Evolutionary conservation across 2,113 vertebrate genomes (phyloP).

Genomic region (Rostratula benghalensis): DNA sequence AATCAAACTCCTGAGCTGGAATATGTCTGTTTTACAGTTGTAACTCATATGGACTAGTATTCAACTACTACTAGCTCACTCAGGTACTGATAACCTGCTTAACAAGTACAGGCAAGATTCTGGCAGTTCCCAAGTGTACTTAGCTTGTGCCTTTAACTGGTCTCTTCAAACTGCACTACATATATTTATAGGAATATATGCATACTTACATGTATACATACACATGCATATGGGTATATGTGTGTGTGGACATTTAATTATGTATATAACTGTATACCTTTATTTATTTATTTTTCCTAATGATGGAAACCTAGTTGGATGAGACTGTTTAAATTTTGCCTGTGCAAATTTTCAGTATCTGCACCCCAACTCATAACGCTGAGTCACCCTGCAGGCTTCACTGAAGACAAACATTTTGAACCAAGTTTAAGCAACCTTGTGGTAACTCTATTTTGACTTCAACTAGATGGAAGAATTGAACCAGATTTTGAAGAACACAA

Average conservation of each 20-base stretch:
- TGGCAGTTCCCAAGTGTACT: background rate
- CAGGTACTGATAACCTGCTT: background rate
- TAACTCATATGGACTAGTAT: background rate
- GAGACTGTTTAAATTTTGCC: background rate
- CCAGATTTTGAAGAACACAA: background rate
- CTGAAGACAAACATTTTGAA: background rate
- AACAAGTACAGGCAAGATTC: background rate
- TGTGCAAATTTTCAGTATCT: background rate
- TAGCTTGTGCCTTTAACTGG: background rate
- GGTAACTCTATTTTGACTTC: background rate
- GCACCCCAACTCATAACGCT: background rate
- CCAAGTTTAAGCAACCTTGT: background rate
- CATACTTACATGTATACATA: accelerated
- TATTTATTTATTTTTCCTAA: background rate
- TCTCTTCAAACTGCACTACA: background rate
- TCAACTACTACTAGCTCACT: background rate
- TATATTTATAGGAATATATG: too few species aligned
- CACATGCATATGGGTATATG: too few species aligned
- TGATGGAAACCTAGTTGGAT: background rate
- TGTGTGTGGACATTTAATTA: background rate
- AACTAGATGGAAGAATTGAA: background rate
- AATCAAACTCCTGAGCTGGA: background rate
- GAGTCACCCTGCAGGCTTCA: background rate
- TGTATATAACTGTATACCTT: background rate
- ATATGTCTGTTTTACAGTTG: background rate